Base-by-base conservation (phyloP, 1,140 invertebrate species). In the Lasioglossum baleicum region DNA sequence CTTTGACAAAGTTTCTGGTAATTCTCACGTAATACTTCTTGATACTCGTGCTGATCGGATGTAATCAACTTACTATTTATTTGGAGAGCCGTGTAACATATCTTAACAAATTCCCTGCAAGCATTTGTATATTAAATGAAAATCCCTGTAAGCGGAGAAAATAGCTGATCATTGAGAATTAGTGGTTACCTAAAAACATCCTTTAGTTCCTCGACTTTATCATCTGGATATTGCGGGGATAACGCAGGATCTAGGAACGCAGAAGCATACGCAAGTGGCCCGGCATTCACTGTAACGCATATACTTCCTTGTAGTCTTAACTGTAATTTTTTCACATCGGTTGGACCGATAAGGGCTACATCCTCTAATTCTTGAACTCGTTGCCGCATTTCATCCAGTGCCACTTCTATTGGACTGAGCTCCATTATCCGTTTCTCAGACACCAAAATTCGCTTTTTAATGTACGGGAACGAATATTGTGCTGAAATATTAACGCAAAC, bases 261-360 rank as follows among this genome's bases (percentile, higher is more conserved):
- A 86, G 96, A 95, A 1, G 98, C 98, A 92, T 99, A 99, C 5
- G 97, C 97, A 65, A 99, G 91, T 2, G 98, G 98, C 44, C 98
- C 98, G n/a, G 97, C 97, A 93, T 99, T 98, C 0, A 99, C 98
- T 91, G 98, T 97, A 13, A 98, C 97, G 90, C 97, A 98, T 78
- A 99, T 96, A 89, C 96, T 96, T 76, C 97, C 97, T 93, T 98
- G 97, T 42, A 99, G 93, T 84, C 96, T 95, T 7, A 99, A 94
- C 91, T 99, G 98, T 40, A 99, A 90, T 91, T 97, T 98, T 91
- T 98, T 98, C 0, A 97, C 94, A 93, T 99, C 98, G 0, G 96
- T 95, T 22, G 96, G 95, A 83, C 96, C 95, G 5, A 95, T 95
- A 85, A 96, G 95, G 20, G 98, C 96, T 44, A 98, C 97, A 89